Base-by-base conservation (phyloP, 2,888 invertebrate species). In the Aquatica leii region DNA sequence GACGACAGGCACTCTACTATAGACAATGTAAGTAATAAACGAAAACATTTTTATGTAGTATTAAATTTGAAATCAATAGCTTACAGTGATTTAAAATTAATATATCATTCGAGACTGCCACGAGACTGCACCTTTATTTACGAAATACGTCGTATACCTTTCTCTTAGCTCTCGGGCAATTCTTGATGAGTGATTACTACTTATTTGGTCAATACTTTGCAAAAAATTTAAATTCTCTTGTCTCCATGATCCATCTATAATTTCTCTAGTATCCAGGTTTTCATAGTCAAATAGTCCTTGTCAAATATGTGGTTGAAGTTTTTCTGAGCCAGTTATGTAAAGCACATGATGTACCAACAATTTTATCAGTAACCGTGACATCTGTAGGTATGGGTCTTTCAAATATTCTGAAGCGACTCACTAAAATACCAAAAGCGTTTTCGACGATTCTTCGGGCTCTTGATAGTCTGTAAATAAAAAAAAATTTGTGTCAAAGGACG, bases 141-240 rank as follows among this genome's bases (percentile, higher is more conserved):
- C 31, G 9, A 31, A 31, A 31, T 31, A 31, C 9, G 31, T 31
- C 31, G 40, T 40, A n/a, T 8, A n/a, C n/a, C n/a, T n/a, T n/a
- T n/a, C n/a, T n/a, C n/a, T n/a, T n/a, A n/a, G n/a, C n/a, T n/a
- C n/a, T n/a, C 40, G 12, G 40, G n/a, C 40, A 6, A 40, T 40
- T n/a, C 40, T 40, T 40, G 11, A 40, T n/a, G 40, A 40, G 40
- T 12, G 40, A 40, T 40, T 40, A 12, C 40, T 40, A 40, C 40
- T 6, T 40, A 40, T 6, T 6, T 40, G 40, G 40, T 40, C 40
- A 40, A 40, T n/a, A 40, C n/a, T n/a, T n/a, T n/a, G n/a, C n/a
- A n/a, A n/a, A n/a, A n/a, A n/a, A n/a, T 3, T 8, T 40, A 8
- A 40, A 40, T 8, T 40, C 6, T 40, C 12, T 12, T 40, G 40